Conservation (phyloP, 2,113 vertebrate species). For the Gopherus evgoodei region DNA sequence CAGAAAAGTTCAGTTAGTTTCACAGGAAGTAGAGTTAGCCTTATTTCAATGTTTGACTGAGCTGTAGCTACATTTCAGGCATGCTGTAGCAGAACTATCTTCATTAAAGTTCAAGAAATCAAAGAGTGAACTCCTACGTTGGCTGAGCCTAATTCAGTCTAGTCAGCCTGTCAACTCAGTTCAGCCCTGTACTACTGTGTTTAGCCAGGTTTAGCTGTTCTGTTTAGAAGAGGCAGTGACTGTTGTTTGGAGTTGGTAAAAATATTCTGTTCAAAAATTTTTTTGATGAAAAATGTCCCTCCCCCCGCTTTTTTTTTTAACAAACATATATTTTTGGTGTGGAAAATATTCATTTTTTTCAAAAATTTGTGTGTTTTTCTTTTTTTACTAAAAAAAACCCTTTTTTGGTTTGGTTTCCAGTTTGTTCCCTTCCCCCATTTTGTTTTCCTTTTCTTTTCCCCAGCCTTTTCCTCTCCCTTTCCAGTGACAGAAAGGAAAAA, state of each 20-base stretch:
- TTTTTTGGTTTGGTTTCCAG: not conserved
- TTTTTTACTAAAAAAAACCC: not conserved
- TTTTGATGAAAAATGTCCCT: not conserved
- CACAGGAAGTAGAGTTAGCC: not conserved
- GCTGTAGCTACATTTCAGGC: not conserved
- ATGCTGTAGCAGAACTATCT: not conserved
- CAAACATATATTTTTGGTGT: not conserved
- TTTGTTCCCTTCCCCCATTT: not conserved
- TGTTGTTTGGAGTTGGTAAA: not conserved
- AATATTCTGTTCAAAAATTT: not conserved
- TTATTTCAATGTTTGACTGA: not conserved
- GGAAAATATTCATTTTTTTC: not conserved
- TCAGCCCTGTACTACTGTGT: not conserved
- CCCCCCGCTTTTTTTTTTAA: no score
- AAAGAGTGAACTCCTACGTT: rapidly evolving
- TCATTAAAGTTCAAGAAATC: not conserved
- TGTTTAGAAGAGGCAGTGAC: not conserved
- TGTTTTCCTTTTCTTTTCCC: not conserved
- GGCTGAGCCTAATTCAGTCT: not conserved
- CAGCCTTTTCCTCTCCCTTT: not conserved
- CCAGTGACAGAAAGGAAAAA: not conserved
- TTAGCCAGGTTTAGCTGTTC: not conserved
- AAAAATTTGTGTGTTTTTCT: not conserved
- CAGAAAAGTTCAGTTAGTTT: slow-evolving; percentile 55
- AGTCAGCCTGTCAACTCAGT: not conserved